phyloP scores from a whole-genome alignment of 2,797 vertebrate genomes.

The Paguma larvata region DNA sequence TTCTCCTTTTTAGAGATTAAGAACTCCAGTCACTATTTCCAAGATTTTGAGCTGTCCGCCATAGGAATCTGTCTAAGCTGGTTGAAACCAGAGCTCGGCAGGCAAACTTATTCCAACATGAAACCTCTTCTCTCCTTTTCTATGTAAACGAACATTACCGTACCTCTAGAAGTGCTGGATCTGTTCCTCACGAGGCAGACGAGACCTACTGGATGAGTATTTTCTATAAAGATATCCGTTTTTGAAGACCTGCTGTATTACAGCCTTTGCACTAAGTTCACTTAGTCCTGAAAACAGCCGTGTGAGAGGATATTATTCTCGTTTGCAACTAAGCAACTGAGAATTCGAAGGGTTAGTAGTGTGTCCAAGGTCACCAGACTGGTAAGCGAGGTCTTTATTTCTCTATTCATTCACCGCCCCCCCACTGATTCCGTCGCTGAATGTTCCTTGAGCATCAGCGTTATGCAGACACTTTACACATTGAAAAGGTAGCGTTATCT shows the following conservation, averaged over 20 bases:
- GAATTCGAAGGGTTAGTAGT: not conserved
- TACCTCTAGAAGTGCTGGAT: fast-evolving
- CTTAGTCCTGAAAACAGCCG: not conserved
- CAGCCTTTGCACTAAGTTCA: not conserved
- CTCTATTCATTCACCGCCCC: not conserved
- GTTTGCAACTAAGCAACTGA: not conserved
- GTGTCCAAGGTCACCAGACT: fast-evolving
- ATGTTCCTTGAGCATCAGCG: not conserved
- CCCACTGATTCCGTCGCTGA: not conserved
- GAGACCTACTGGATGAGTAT: fast-evolving
- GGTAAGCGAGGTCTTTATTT: not conserved
- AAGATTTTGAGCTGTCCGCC: not conserved
- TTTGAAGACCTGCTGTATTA: not conserved
- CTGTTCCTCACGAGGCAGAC: not conserved
- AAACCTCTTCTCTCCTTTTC: not conserved
- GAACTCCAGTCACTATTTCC: not conserved
- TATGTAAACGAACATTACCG: not conserved
- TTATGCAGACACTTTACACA: not conserved
- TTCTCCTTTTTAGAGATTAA: not conserved
- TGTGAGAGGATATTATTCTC: not conserved
- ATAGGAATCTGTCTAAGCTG: not conserved
- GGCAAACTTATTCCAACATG: not conserved
- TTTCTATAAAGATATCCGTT: not conserved
- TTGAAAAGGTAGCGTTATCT: not conserved
- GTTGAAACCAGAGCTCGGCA: not conserved